Base-by-base conservation (phyloP, 1,140 invertebrate species). In the Oreohelix idahoensis region DNA sequence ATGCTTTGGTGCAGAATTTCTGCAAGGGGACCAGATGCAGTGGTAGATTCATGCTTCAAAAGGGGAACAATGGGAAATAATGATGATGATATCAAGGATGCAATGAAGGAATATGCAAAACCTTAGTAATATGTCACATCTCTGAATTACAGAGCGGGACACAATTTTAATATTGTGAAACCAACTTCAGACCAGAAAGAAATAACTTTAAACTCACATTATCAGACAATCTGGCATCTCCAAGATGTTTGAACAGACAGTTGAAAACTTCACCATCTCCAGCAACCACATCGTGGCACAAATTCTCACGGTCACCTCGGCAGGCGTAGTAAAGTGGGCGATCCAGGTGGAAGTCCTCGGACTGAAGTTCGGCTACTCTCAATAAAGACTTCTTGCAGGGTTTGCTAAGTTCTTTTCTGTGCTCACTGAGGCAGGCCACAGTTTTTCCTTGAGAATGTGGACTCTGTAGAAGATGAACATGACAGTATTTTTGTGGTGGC, bases 341-440 rank as follows among this genome's bases (percentile, higher is more conserved):
- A 93, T 99, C 98, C 49, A 98, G 93, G 90, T 97, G 97, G 71
- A 98, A 96, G 90, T 97, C 97, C 86, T 97, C 97, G 0, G 97
- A 95, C 93, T 98, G 97, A 39, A 98, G 94, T 92, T 99, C 97
- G 1, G 97, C 96, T 1, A 98, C 93, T 73, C 95, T 94, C 83
- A 96, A 94, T 10, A 98, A 95, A 92, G 97, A 95, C 84, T 95
- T 94, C 89, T 94, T 95, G 92, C 97, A 99, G 45, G 94, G 77
- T 0, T 89, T 84, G 0, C 86, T 86, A 26, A 91, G 79, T 39
- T 94, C 92, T n/a, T 75, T 75, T 39, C 51, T 74, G 36, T 89
- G 83, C 83, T 94, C 94, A 87, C 97, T 96, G 35, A 99, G 93
- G 91, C 98, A 99, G 74, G 95, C 95, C n/a, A 98, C 93, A 5